Evolutionary conservation across 2,797 vertebrate genomes (phyloP), one percentile per base, ranked within the genome.

Genomic region (Merluccius polli): DNA sequence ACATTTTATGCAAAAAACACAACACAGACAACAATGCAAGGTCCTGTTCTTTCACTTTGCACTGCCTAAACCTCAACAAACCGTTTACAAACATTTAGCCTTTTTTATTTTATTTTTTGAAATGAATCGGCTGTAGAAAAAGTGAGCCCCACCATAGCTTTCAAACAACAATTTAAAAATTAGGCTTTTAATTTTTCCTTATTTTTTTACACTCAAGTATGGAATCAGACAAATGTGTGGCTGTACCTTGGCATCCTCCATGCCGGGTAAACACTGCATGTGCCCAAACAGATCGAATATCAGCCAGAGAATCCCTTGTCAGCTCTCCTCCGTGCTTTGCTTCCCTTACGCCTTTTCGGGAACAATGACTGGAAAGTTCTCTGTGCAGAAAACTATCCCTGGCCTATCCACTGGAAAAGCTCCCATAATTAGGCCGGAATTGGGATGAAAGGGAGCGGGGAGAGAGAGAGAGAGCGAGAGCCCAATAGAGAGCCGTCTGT

Each of bases 231-330:
- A 75, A 71, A 65, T 59, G 48, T 77, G 70, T 74, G 31, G 32
- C 52, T 71, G 63, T 16, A 31, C 75, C 70, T 84, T 86, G 80
- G 79, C 71, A 11, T 74, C 52, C 70, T 77, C 32, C 73, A 38
- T 41, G 38, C 41, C 77, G 70, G 76, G 4, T 74, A 74, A 79
- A 78, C 77, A 80, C 80, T 86, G 70, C 86, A 82, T 89, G 89
- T 85, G 83, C 87, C 83, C 83, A 87, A 84, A 89, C 84, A 87
- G 78, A 87, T 86, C 76, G 29, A 2, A 82, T 89, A 86, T 87
- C 78, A 85, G 67, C 73, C 79, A 82, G 75, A 78, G 73, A 73
- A 81, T n/a, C 74, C 52, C 21, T 59, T 84, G 82, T 83, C 88
- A 86, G 80, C 71, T 78, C 84, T 83, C 35, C 73, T 87, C 78